phyloP scores from a whole-genome alignment of 1,140 invertebrate species.

The Pseudomyrmex gracilis region DNA sequence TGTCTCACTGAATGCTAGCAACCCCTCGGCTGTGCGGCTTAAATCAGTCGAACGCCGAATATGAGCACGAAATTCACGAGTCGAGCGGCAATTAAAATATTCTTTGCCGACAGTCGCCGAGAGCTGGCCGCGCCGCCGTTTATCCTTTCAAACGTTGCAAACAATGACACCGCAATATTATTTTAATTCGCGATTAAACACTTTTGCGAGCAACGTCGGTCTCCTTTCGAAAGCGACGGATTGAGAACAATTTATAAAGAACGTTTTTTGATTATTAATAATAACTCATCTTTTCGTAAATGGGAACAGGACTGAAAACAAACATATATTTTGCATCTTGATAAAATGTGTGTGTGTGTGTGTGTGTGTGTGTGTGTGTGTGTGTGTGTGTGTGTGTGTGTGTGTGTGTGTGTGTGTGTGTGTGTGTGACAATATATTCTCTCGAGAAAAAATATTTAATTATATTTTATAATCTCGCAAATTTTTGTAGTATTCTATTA shows the following conservation, averaged over 20 bases:
- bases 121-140: slow-evolving; percentile 54
- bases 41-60: slow-evolving; percentile 81
- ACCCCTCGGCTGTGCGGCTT: slow-evolving; percentile 77
- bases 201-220: background rate
- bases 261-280: background rate
- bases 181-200: slow-evolving; percentile 25
- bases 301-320: background rate
- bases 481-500: slow-evolving; percentile 15
- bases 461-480: background rate
- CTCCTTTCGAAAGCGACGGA: background rate
- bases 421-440: background rate
- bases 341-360: background rate
- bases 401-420: no score
- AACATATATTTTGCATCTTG: background rate
- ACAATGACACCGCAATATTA: slow-evolving; percentile 62
- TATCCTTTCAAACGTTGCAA: slow-evolving; percentile 64
- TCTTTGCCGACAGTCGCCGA: slow-evolving; percentile 63
- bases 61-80: slow-evolving; percentile 75
- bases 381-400: no score
- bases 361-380: no score
- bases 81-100: slow-evolving; percentile 80
- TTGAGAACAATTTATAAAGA: background rate
- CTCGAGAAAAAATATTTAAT: background rate
- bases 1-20: slow-evolving; percentile 82
- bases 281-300: slow-evolving; percentile 13